Conservation (phyloP, 2,888 invertebrate genomes). For the Sinopyrophorus schimmeli region DNA sequence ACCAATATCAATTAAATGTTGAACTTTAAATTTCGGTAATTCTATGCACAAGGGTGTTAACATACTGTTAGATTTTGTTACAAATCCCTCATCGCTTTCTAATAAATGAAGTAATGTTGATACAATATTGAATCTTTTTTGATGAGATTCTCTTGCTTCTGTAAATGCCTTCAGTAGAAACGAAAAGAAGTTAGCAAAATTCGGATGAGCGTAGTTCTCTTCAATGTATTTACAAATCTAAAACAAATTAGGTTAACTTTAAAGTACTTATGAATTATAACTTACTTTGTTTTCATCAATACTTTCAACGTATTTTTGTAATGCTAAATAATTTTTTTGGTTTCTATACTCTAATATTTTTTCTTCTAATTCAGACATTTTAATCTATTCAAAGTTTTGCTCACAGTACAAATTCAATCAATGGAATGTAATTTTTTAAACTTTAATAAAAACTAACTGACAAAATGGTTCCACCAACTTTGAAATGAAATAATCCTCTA, state of each 20-base stretch:
- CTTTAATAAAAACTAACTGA: too few species aligned
- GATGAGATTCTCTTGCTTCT: constrained; percentile 41
- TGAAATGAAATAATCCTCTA: too few species aligned
- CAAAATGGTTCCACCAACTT: too few species aligned
- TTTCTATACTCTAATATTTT: constrained; percentile 43
- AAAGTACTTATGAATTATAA: constrained; percentile 2
- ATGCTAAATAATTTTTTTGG: constrained; percentile 38
- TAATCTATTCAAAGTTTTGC: too few species aligned
- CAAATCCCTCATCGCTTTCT: constrained; percentile 41
- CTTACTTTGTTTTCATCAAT: constrained; percentile 39
- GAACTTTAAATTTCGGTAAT: constrained; percentile 57
- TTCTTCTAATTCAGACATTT: constrained; percentile 30
- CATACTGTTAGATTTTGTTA: constrained; percentile 55
- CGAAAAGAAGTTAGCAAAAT: constrained; percentile 46
- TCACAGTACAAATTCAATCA: too few species aligned
- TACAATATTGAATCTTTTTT: constrained; percentile 44
- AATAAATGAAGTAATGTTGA: constrained; percentile 44
- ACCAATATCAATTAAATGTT: constrained; percentile 60
- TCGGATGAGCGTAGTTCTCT: constrained; percentile 37
- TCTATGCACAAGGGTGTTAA: constrained; percentile 58
- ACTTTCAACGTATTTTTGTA: constrained; percentile 40
- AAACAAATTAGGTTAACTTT: constrained; percentile 25
- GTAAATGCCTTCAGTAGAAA: constrained; percentile 46
- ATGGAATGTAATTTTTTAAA: too few species aligned
- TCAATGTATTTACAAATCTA: constrained; percentile 42